Base-by-base conservation (phyloP, 1,140 invertebrate species). In the Drosophila orosa region DNA sequence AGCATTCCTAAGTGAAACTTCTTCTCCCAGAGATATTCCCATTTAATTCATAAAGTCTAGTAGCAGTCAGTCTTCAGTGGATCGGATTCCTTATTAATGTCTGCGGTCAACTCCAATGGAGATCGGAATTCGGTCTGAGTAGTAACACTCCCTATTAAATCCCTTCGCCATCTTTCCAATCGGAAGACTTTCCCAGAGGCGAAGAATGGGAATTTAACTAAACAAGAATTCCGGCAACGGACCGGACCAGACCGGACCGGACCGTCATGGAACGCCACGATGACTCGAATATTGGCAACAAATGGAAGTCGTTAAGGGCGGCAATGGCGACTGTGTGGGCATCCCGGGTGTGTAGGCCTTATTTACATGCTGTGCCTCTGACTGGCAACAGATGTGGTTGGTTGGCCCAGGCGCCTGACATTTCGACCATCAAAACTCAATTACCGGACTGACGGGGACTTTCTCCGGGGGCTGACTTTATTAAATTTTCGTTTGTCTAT, bases 351-450 rank as follows among this genome's bases (percentile, higher is more conserved):
- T 33, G 17, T 31, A 12, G 62, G 17, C 55, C 68, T 59, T 71
- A 84, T 84, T 84, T 82, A 74, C 75, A 79, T 79, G 60, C 40
- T 29, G 50, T 75, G 56, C 27, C 27, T 9, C 19, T 4, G 22
- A 15, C 24, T 47, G 58, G 27, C 66, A 63, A 56, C 75, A 75
- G 80, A 71, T 84, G 80, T 63, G 45, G 72, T 47, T 63, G 45
- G 72, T 47, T 24, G 33, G 13, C 8, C 60, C 29, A 58, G 63
- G 54, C 71, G 78, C 31, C 62, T 62, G 79, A 55, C 45, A 72
- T 71, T 71, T 85, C 73, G 66, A 58, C 68, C 81, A 84, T 84
- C 81, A 84, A 84, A 84, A 80, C 81, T 77, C 80, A 84, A 84
- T 84, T 72, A 72, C 68, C 48, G 22, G 22, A 25, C 62, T 66